phyloP scores from a whole-genome alignment of 2,888 invertebrate genomes.

The Melinopterus prodromus region DNA sequence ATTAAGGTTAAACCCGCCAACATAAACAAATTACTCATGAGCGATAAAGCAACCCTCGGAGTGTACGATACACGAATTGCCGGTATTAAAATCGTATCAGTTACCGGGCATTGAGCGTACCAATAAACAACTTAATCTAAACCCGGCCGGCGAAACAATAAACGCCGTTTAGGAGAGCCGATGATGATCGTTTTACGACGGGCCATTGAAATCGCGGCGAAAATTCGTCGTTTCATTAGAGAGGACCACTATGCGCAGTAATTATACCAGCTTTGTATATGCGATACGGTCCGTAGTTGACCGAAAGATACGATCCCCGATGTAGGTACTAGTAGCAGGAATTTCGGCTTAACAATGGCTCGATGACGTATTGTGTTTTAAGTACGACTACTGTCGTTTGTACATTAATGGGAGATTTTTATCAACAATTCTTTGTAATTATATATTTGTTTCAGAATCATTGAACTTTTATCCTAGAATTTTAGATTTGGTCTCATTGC shows the following conservation, averaged over 20 bases:
- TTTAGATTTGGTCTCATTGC: too few species aligned
- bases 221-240: conserved; percentile 4
- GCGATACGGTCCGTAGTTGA: background rate
- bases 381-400: background rate
- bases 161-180: background rate
- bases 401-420: background rate
- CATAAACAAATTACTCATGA: background rate
- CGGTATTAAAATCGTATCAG: background rate
- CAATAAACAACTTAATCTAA: background rate
- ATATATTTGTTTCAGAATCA: too few species aligned
- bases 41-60: background rate
- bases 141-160: background rate
- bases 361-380: background rate
- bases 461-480: too few species aligned
- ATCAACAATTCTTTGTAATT: too few species aligned
- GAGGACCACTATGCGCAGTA: background rate
- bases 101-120: background rate
- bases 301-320: background rate
- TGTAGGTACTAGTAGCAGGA: background rate
- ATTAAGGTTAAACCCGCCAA: background rate
- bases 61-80: background rate
- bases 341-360: background rate
- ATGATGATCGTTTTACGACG: background rate
- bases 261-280: background rate
- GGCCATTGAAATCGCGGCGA: background rate